These are phyloP conservation scores for Drosophila yooni DNA, from an alignment of 2,888 invertebrate genomes.

Conservation along the genomic window DNA sequence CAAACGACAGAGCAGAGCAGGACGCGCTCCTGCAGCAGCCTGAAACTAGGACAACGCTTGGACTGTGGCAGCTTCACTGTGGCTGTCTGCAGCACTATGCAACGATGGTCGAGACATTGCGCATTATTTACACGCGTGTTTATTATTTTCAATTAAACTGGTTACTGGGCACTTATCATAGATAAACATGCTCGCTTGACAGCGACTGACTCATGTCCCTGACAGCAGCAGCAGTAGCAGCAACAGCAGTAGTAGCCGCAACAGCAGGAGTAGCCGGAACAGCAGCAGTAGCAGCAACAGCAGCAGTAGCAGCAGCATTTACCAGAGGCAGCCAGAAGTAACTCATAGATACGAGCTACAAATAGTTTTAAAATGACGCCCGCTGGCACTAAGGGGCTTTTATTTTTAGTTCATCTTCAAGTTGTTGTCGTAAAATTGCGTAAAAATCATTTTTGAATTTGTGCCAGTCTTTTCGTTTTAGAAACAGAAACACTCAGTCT, in stretches of 20 bases:
- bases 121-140: slow-evolving; percentile 79
- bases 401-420: slow-evolving; percentile 76
- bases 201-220: slow-evolving; percentile 62
- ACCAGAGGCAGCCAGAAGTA: slow-evolving; percentile 30
- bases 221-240: slow-evolving; percentile 25
- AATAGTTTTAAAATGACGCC: slow-evolving; percentile 54
- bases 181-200: slow-evolving; percentile 57
- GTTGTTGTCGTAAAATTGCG: slow-evolving; percentile 79
- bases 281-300: too few species aligned
- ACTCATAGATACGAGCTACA: slow-evolving; percentile 60
- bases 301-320: background rate
- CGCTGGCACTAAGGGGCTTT: slow-evolving; percentile 61
- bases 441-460: slow-evolving; percentile 79
- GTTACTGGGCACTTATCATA: slow-evolving; percentile 60
- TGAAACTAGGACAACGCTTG: slow-evolving; percentile 42
- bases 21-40: slow-evolving; percentile 34
- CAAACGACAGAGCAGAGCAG: slow-evolving; percentile 29
- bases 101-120: slow-evolving; percentile 49
- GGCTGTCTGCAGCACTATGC: slow-evolving; percentile 18
- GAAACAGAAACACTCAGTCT: slow-evolving; percentile 40
- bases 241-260: background rate
- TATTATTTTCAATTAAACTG: slow-evolving; percentile 77
- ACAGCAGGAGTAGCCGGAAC: too few species aligned
- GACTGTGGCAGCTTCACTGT: slow-evolving; percentile 23
- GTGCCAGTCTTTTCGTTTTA: slow-evolving; percentile 71